A percentile compares a stretch with the other conserved stretches of the same genome.
phyloP scores from a whole-genome alignment of 1,140 invertebrate species.

The Aphaenogaster floridana region DNA sequence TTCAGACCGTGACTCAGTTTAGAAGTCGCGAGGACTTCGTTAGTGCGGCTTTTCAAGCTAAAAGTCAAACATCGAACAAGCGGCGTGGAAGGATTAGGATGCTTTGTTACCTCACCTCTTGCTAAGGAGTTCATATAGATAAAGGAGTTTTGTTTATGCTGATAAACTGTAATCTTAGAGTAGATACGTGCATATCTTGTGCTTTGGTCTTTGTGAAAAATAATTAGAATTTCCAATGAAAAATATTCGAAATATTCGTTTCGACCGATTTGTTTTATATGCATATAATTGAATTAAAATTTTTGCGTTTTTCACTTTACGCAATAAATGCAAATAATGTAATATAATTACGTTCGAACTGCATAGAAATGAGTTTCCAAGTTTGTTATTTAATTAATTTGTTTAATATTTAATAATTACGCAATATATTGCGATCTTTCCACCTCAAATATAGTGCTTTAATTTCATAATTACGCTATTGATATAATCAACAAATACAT shows the following conservation, averaged over 20 bases:
- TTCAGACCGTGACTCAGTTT: slow-evolving; percentile 50
- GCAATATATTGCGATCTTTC: not conserved
- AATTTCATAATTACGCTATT: slow-evolving; percentile 14
- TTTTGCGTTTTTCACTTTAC: not conserved
- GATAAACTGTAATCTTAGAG: slow-evolving; percentile 12
- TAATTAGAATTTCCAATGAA: not conserved
- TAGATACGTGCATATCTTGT: not conserved
- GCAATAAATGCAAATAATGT: not conserved
- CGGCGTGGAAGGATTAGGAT: slow-evolving; percentile 67
- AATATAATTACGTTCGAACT: slow-evolving; percentile 4
- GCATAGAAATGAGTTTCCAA: not conserved
- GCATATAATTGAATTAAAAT: not conserved
- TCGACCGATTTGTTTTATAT: not conserved
- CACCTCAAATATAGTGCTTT: not conserved
- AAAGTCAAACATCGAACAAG: slow-evolving; percentile 71
- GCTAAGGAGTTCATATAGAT: slow-evolving; percentile 11
- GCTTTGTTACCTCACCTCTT: slow-evolving; percentile 67
- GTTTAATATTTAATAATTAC: slow-evolving; percentile 9
- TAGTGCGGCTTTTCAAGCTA: slow-evolving; percentile 72
- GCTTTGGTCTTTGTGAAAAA: not conserved
- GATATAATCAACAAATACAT: not conserved
- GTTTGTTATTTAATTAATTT: slow-evolving; percentile 11
- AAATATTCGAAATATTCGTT: slow-evolving; percentile 14
- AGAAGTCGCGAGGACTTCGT: slow-evolving; percentile 69
- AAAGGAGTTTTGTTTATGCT: slow-evolving; percentile 19